Evolutionary conservation across 2,113 vertebrate genomes (phyloP).

Genomic region (Phyllostomus discolor): DNA sequence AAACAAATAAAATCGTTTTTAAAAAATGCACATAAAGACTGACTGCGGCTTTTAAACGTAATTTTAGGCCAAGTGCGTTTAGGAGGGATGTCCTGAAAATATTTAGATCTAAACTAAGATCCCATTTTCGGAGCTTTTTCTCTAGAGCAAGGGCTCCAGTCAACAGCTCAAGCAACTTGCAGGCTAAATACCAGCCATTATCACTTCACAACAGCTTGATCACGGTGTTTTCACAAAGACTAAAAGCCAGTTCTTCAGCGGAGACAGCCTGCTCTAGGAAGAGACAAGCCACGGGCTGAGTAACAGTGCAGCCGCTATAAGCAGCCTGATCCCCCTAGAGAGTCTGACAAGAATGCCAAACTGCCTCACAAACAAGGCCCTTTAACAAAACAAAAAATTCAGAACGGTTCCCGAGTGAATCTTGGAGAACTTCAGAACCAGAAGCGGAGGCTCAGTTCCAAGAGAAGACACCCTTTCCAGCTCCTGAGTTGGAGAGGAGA

Average conservation of each 20-base stretch:
- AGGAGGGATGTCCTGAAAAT: not conserved
- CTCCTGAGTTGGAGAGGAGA: not conserved
- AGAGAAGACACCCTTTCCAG: not conserved
- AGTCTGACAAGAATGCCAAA: not conserved
- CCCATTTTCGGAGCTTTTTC: not conserved
- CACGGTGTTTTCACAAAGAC: not conserved
- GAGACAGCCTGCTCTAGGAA: not conserved
- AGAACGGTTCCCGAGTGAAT: not conserved
- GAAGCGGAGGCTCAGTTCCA: too few relatives aligned
- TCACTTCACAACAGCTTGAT: not conserved
- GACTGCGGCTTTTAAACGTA: too few relatives aligned
- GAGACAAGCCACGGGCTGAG: not conserved
- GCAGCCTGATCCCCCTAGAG: not conserved
- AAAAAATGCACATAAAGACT: not conserved
- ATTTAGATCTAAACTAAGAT: not conserved
- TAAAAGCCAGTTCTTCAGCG: not conserved
- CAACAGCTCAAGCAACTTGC: not conserved
- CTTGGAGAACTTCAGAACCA: not conserved
- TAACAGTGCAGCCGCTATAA: not conserved
- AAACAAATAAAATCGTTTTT: too few relatives aligned
- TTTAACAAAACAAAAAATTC: not conserved
- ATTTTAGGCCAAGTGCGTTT: not conserved
- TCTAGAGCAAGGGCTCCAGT: not conserved
- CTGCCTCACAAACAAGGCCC: not conserved
- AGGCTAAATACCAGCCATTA: not conserved